Evolutionary conservation across 92 coral and sea anemone species (phyloP).

Genomic region (Zoanthus sociatus): DNA sequence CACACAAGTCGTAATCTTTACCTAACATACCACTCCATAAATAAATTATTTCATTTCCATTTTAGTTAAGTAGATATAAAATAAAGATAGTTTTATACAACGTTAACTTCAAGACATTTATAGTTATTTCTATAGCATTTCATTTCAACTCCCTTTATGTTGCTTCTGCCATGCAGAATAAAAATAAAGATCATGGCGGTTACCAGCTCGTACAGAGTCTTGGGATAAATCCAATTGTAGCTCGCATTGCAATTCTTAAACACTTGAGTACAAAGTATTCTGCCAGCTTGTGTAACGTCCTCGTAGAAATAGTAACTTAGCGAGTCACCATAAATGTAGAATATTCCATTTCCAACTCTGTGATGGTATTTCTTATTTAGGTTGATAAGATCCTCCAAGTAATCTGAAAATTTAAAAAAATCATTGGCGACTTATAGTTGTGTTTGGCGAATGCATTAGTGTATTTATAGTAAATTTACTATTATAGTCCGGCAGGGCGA

Average conservation of each 20-base stretch:
- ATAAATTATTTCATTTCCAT: too few species aligned
- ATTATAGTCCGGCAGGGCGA: too few species aligned
- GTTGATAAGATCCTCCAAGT: conserved; percentile 16
- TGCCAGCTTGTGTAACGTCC: conserved; percentile 53
- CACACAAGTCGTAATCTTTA: too few species aligned
- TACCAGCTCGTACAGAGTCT: conserved; percentile 69
- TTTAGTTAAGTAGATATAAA: too few species aligned
- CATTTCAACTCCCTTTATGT: neutral
- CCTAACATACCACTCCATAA: too few species aligned
- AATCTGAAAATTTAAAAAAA: neutral
- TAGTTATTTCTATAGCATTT: too few species aligned
- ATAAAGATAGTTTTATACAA: too few species aligned
- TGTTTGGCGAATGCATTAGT: neutral
- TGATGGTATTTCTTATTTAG: conserved; percentile 59
- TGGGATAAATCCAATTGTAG: conserved; percentile 96
- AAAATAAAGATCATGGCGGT: neutral
- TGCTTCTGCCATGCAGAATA: neutral
- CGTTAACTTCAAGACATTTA: too few species aligned
- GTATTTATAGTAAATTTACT: neutral
- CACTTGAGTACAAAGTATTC: conserved; percentile 59
- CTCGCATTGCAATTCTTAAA: conserved; percentile 74
- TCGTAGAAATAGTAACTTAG: conserved; percentile 84
- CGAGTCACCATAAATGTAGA: conserved; percentile 91
- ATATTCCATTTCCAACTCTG: conserved; percentile 67
- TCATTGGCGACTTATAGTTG: too few species aligned